Conservation (phyloP, 2,888 invertebrate species). For the Synanthedon tipuliformis region DNA sequence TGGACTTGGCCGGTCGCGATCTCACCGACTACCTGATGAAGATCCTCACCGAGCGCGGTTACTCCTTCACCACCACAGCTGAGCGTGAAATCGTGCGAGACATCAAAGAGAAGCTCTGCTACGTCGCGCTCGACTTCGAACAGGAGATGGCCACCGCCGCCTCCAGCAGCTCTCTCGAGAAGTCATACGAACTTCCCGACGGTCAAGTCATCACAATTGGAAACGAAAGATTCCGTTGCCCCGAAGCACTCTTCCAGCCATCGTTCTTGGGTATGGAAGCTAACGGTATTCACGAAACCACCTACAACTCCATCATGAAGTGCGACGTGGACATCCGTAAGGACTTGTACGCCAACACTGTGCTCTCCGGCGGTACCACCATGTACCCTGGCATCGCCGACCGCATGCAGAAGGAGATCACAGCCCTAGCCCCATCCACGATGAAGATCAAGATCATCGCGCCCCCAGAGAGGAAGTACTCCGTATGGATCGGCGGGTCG, state of each 20-base stretch:
- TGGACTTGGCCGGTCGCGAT: slow-evolving; percentile 92
- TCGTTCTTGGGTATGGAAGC: slow-evolving; percentile 92
- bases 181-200: slow-evolving; percentile 94
- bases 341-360: slow-evolving; percentile 95
- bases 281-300: slow-evolving; percentile 88
- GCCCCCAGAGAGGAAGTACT: slow-evolving; percentile 94
- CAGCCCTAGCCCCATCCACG: slow-evolving; percentile 88
- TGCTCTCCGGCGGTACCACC: slow-evolving; percentile 92
- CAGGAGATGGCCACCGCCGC: slow-evolving; percentile 96
- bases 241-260: slow-evolving; percentile 95
- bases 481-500: slow-evolving; percentile 94
- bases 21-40: slow-evolving; percentile 94
- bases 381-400: slow-evolving; percentile 96
- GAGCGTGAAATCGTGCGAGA: slow-evolving; percentile 94
- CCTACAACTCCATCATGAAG: slow-evolving; percentile 97
- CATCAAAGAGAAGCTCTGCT: slow-evolving; percentile 94
- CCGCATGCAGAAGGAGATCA: slow-evolving; percentile 93
- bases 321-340: slow-evolving; percentile 97
- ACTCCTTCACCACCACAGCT: slow-evolving; percentile 90
- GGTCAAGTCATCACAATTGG: slow-evolving; percentile 93
- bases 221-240: slow-evolving; percentile 94
- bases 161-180: slow-evolving; percentile 91
- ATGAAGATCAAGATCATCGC: slow-evolving; percentile 96
- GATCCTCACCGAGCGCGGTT: slow-evolving; percentile 90
- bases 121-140: slow-evolving; percentile 90